A percentile compares a stretch with the other conserved stretches of the same genome.
Conservation (phyloP, 2,888 invertebrate species). For the Dusona sp. region DNA sequence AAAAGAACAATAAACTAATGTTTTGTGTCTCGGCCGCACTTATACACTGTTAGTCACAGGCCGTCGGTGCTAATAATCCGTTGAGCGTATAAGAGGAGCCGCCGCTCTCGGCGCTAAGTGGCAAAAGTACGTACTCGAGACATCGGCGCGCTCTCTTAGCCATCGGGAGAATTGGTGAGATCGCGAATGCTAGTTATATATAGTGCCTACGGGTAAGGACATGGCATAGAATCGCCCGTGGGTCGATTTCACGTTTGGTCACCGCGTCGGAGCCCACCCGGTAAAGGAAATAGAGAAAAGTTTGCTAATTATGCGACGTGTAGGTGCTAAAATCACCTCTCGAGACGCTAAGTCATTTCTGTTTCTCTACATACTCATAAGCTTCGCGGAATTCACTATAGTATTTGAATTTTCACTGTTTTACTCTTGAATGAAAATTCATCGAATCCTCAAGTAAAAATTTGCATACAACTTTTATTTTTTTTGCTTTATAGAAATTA, state of each 20-base stretch:
- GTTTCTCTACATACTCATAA: neutral
- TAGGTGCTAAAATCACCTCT: constrained; percentile 62
- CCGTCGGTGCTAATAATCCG: constrained; percentile 58
- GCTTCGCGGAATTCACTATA: neutral
- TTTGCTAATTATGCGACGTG: constrained; percentile 54
- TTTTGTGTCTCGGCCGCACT: constrained; percentile 8
- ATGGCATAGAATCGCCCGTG: constrained; percentile 10
- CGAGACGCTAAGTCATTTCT: neutral
- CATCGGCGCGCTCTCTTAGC: constrained; percentile 42
- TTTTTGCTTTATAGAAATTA: neutral
- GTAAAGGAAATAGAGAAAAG: constrained; percentile 39
- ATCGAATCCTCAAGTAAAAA: neutral
- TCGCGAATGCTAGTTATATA: constrained; percentile 40
- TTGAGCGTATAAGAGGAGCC: constrained; percentile 31
- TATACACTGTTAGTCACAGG: constrained; percentile 12
- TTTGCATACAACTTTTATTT: neutral
- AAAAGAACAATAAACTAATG: neutral
- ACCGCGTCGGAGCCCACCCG: neutral
- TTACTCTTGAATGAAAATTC: neutral
- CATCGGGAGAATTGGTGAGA: constrained; percentile 49
- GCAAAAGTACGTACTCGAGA: constrained; percentile 57
- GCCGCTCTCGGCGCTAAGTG: constrained; percentile 64
- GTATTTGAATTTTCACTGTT: neutral
- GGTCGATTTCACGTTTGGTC: constrained; percentile 24
- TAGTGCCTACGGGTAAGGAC: constrained; percentile 8